Evolutionary conservation across 2,797 vertebrate species (phyloP), one percentile per base, ranked within the genome.

Genomic region (Carduelis carduelis): DNA sequence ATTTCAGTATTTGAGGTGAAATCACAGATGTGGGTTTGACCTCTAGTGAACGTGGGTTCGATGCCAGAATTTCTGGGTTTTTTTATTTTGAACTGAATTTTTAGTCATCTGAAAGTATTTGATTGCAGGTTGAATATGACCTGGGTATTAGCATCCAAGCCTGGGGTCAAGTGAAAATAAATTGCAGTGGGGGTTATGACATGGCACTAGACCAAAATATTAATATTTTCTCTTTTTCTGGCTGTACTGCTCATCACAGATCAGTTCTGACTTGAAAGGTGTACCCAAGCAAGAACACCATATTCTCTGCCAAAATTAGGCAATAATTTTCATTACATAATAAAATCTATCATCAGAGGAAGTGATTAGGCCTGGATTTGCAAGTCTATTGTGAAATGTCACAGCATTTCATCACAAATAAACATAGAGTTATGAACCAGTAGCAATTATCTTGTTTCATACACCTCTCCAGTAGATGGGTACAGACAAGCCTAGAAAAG

Each of bases 201-300:
- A 22, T 81, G 71, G 30, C 53, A 44, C 22, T 43, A 57, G 28
- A 66, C 30, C 34, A 85, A 85, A 60, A 71, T 50, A 24, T 56
- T 85, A 27, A 8, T 69, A 30, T 84, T 79, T 89, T 63, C 49
- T 64, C 21, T n/a, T 92, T 39, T 87, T 56, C 22, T 39, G 20
- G 0, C 44, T 87, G 14, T 60, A 34, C 66, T 77, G 71, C 41
- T 96, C 55, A 66, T 56, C 0, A 0, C 32, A 77, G 76, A 89
- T 64, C 32, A 47, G 71, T 94, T 91, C 64, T 85, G 59, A 92
- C 83, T 92, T 85, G 87, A 93, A 87, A 87, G 50, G 28, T 89
- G 26, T 64, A 68, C 39, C 3, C 53, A 75, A 90, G 21, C 13
- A 89, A 87, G 56, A 79, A 32, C n/a, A 87, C 8, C 1, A 1